phyloP scores from a whole-genome alignment of 2,888 invertebrate species.

The Rhagophthalmus giganteus region DNA sequence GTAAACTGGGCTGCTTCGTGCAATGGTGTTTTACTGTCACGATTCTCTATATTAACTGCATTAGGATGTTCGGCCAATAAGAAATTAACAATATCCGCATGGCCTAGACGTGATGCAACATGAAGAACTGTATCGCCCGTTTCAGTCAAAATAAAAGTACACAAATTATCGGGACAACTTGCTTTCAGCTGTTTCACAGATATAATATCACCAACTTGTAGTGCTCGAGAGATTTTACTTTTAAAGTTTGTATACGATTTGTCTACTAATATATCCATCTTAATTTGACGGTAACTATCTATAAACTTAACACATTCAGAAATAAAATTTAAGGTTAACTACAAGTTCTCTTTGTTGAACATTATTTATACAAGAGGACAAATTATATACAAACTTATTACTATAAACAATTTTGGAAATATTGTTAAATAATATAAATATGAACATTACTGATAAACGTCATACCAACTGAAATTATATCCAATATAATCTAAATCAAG shows the following conservation, averaged over 20 bases:
- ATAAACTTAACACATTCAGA: too few relatives aligned
- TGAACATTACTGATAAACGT: too few relatives aligned
- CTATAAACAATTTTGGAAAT: too few relatives aligned
- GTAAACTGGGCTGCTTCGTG: slow-evolving; percentile 66
- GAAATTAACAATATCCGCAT: slow-evolving; percentile 52
- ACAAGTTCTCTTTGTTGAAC: too few relatives aligned
- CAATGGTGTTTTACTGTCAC: slow-evolving; percentile 63
- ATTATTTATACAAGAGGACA: too few relatives aligned
- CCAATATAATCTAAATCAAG: too few relatives aligned
- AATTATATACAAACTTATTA: too few relatives aligned
- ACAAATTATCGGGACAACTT: slow-evolving; percentile 44
- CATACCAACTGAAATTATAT: too few relatives aligned
- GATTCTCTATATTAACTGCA: slow-evolving; percentile 53
- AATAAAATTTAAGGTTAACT: too few relatives aligned
- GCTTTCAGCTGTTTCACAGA: slow-evolving; percentile 31
- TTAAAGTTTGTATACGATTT: neutral
- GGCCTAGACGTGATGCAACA: slow-evolving; percentile 59
- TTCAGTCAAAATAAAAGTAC: slow-evolving; percentile 41
- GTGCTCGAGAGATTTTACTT: neutral
- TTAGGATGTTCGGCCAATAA: slow-evolving; percentile 46
- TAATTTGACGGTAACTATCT: too few relatives aligned
- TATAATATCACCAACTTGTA: slow-evolving; percentile 13
- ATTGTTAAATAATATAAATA: too few relatives aligned
- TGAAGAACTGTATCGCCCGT: slow-evolving; percentile 60
- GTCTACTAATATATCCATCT: too few relatives aligned